Evolutionary conservation across 2,797 vertebrate genomes (phyloP).

Genomic region (Xerus rutilus): DNA sequence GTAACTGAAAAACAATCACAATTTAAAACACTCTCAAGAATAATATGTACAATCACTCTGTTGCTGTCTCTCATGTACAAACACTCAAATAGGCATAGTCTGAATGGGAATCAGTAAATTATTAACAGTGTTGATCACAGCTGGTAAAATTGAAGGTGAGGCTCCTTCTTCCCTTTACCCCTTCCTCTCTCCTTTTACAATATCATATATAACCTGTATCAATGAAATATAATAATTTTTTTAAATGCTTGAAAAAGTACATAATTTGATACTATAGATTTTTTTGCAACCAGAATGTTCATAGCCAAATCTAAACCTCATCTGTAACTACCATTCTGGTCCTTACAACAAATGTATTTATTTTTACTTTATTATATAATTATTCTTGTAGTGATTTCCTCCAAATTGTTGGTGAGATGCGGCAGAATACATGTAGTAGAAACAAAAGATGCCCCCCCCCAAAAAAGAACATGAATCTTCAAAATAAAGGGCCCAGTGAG

Average conservation of each 20-base stretch:
- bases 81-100: neutral
- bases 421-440: neutral
- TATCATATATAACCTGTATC: neutral
- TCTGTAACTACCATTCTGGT: neutral
- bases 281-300: constrained; percentile 44
- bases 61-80: neutral
- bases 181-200: neutral
- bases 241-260: constrained; percentile 6
- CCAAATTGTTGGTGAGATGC: neutral
- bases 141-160: neutral
- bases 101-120: neutral
- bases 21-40: neutral
- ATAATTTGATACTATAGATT: constrained; percentile 30
- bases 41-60: neutral
- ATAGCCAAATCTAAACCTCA: constrained; percentile 13
- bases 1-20: neutral
- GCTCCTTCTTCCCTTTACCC: neutral
- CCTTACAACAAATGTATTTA: neutral
- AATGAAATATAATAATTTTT: neutral
- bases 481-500: neutral
- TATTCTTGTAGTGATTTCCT: neutral
- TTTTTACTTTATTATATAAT: constrained; percentile 1
- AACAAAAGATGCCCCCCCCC: constrained; percentile 32
- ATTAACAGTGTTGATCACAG: neutral
- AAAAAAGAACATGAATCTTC: neutral